Percentiles rank a stretch among this genome's conserved stretches.
Conservation (phyloP, 2,888 invertebrate species). For the Sclerodermus sp. region DNA sequence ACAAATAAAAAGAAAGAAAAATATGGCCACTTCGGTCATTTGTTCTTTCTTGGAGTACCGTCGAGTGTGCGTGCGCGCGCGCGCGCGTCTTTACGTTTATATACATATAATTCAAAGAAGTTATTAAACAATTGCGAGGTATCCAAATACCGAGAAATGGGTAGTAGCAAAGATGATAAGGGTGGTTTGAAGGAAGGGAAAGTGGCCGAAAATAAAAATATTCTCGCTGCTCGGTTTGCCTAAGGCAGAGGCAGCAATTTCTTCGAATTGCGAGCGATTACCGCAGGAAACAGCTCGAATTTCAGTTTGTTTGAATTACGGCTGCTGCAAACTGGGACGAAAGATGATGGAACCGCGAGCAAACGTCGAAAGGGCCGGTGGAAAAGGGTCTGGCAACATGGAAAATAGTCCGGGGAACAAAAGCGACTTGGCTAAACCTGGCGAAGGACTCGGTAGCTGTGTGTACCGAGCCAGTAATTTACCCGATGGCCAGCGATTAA, state of each 20-base stretch:
- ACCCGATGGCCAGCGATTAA: slow-evolving; percentile 33
- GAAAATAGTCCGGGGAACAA: slow-evolving; percentile 10
- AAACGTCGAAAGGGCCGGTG: background rate
- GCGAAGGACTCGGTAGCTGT: slow-evolving; percentile 1
- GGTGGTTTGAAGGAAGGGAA: too few species aligned
- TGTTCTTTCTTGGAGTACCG: too few species aligned
- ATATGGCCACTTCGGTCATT: too few species aligned
- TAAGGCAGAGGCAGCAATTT: slow-evolving; percentile 20
- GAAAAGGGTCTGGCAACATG: slow-evolving; percentile 11
- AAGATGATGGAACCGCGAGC: background rate
- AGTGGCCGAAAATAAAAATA: background rate
- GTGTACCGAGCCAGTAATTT: slow-evolving; percentile 28
- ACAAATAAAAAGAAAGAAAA: too few species aligned
- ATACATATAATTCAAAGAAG: too few species aligned
- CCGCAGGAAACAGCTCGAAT: slow-evolving; percentile 26
- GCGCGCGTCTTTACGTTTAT: too few species aligned
- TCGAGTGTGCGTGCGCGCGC: too few species aligned
- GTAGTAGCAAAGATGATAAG: too few species aligned
- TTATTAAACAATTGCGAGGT: too few species aligned
- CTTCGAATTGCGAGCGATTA: slow-evolving; percentile 33
- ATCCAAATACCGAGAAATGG: too few species aligned
- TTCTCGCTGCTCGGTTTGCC: slow-evolving; percentile 22
- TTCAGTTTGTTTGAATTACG: slow-evolving; percentile 47
- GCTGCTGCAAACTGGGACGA: slow-evolving; percentile 3
- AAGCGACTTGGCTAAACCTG: too few species aligned